phyloP scores from a whole-genome alignment of 2,888 invertebrate species.

The Melanostoma scalare region DNA sequence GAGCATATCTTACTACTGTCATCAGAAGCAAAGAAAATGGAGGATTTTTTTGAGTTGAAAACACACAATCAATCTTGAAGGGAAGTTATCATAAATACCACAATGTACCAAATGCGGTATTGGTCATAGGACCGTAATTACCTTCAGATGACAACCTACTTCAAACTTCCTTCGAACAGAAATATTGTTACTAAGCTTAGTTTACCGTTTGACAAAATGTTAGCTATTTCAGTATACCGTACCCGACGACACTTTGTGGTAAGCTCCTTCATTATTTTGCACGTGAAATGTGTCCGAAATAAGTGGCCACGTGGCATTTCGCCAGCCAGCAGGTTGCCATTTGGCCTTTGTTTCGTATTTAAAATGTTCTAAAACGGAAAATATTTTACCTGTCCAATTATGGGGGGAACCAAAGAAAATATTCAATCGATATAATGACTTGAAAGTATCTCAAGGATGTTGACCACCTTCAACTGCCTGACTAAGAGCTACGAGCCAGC shows the following conservation, averaged over 20 bases:
- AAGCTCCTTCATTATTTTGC: background rate
- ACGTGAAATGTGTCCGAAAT: constrained; percentile 14
- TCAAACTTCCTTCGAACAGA: background rate
- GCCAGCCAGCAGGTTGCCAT: constrained; percentile 27
- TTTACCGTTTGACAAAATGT: too few relatives aligned
- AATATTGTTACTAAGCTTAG: background rate
- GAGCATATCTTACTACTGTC: too few relatives aligned
- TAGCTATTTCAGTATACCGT: background rate
- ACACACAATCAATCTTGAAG: too few relatives aligned
- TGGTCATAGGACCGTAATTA: too few relatives aligned
- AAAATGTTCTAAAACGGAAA: too few relatives aligned
- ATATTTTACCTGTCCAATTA: too few relatives aligned
- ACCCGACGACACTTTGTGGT: background rate
- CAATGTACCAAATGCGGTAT: too few relatives aligned
- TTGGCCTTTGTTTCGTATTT: background rate
- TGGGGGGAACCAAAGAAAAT: background rate
- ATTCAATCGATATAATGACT: constrained; percentile 21
- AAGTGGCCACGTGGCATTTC: constrained; percentile 28
- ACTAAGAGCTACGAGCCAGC: background rate
- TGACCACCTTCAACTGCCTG: background rate
- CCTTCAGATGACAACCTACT: background rate
- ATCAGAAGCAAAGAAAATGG: too few relatives aligned
- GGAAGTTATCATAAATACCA: too few relatives aligned
- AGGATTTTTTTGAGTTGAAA: too few relatives aligned
- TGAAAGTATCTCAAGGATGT: constrained; percentile 34